Percentiles rank a stretch among this genome's conserved stretches.
phyloP scores from a whole-genome alignment of 2,113 vertebrate genomes.

The Tachycineta bicolor region DNA sequence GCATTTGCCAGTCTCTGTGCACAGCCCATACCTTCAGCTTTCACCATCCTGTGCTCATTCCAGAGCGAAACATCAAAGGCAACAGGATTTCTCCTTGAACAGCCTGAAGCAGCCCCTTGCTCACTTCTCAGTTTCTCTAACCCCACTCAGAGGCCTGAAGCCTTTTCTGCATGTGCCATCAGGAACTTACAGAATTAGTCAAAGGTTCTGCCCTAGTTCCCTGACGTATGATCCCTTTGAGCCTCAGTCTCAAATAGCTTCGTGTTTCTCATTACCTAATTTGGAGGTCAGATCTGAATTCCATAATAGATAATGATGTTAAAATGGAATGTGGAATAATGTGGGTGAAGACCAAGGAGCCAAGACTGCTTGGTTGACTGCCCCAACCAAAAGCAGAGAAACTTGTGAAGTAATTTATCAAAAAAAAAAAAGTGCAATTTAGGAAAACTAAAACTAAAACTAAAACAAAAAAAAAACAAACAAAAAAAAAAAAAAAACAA shows the following conservation, averaged over 20 bases:
- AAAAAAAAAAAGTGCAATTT: not conserved
- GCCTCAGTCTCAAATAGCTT: not conserved
- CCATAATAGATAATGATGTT: not conserved
- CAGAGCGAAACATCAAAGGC: not conserved
- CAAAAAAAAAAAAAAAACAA: no score
- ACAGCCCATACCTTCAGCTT: not conserved
- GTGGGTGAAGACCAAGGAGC: not conserved
- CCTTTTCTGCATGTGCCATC: not conserved
- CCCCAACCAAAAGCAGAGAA: not conserved
- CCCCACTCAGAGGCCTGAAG: not conserved
- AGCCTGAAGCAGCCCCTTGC: not conserved
- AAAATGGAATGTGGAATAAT: not conserved
- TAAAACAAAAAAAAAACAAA: not conserved
- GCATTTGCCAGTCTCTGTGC: not conserved
- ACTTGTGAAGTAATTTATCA: not conserved
- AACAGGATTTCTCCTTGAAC: not conserved
- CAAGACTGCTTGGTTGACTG: not conserved
- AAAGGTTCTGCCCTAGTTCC: not conserved
- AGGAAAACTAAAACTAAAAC: not conserved
- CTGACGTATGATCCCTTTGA: not conserved
- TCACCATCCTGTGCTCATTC: not conserved
- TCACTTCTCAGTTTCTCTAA: fast-evolving
- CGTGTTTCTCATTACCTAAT: not conserved
- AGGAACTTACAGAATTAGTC: not conserved
- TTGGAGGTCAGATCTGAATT: not conserved